Conservation (phyloP, 2,797 vertebrate genomes). For the Amblyraja radiata region DNA sequence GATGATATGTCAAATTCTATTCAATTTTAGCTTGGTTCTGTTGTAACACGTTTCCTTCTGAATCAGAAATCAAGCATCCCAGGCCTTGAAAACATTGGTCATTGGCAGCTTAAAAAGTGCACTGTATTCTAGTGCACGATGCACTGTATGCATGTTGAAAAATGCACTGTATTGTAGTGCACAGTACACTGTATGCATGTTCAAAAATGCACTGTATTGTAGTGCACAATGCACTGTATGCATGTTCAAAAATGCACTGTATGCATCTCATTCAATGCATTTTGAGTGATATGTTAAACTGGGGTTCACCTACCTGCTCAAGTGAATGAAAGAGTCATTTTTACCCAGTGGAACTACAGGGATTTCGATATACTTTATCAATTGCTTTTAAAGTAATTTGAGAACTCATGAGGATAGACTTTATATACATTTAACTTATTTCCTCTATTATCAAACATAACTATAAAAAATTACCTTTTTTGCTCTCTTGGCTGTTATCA, state of each 20-base stretch:
- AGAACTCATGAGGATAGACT: neutral
- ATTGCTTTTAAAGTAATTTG: neutral
- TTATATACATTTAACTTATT: neutral
- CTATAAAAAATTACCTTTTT: slow-evolving; percentile 55
- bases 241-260: no score
- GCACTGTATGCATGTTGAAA: no score
- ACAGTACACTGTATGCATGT: no score
- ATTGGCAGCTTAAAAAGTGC: no score
- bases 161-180: no score
- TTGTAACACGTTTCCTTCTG: neutral
- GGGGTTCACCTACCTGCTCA: neutral
- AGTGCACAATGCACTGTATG: no score
- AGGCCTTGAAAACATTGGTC: neutral
- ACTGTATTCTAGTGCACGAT: no score
- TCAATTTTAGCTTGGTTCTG: neutral
- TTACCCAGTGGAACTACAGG: neutral
- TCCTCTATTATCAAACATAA: neutral
- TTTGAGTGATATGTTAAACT: neutral
- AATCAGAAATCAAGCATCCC: neutral
- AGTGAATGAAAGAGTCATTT: neutral
- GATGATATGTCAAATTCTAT: neutral
- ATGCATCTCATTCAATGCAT: no score
- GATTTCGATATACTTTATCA: neutral
- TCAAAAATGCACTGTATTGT: no score
- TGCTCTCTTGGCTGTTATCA: slow-evolving; percentile 66